Percentiles rank a stretch among this genome's conserved stretches.
phyloP scores from a whole-genome alignment of 2,113 vertebrate genomes.

The Irena cyanogastra region DNA sequence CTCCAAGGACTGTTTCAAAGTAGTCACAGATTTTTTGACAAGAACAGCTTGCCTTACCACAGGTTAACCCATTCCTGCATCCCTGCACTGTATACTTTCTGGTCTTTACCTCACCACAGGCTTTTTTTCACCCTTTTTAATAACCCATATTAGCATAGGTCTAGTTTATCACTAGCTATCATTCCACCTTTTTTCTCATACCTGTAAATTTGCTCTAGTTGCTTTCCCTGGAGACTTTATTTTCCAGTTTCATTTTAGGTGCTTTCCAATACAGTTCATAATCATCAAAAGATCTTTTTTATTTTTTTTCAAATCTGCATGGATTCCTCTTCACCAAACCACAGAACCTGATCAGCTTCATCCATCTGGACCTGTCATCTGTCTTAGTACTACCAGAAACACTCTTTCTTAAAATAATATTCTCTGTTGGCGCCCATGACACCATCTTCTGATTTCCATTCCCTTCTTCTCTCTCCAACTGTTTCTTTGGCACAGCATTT shows the following conservation, averaged over 20 bases:
- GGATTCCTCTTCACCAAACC: neutral
- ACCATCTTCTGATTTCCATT: neutral
- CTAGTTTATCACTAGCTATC: neutral
- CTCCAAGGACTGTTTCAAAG: neutral
- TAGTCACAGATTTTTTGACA: neutral
- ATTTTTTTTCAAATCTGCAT: neutral
- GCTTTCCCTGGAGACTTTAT: neutral
- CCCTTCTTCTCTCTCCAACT: neutral
- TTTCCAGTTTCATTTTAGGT: neutral
- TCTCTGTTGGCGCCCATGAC: neutral
- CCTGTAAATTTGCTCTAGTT: neutral
- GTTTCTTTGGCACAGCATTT: neutral
- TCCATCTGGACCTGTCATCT: neutral
- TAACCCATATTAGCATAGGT: neutral
- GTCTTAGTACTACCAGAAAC: neutral
- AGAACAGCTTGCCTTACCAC: neutral
- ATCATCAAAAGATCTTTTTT: neutral
- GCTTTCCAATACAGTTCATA: neutral
- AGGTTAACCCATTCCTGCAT: neutral
- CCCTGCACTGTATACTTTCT: neutral
- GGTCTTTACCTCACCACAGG: neutral
- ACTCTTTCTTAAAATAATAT: neutral
- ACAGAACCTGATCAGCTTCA: neutral
- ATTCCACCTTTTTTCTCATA: neutral
- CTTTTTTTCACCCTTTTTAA: neutral